These are phyloP conservation scores for Otolemur crassicaudatus DNA, from an alignment of 2,797 vertebrate genomes.

Conservation along the genomic window DNA sequence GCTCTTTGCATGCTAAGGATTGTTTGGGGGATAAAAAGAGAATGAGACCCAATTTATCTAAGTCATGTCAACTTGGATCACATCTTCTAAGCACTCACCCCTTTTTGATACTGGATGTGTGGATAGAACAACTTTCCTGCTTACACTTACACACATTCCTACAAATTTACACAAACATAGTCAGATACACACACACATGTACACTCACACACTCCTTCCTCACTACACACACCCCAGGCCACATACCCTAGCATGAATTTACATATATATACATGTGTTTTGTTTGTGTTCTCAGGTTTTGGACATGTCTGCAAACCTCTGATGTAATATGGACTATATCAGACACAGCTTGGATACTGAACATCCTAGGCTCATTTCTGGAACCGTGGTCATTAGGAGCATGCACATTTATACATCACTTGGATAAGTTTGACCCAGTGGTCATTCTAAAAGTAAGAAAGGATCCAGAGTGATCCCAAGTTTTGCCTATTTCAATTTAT, in stretches of 20 bases:
- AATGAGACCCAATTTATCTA: background rate
- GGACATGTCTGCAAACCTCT: constrained; percentile 86
- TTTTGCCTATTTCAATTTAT: background rate
- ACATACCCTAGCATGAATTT: background rate
- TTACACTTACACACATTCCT: background rate
- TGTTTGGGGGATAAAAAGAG: background rate
- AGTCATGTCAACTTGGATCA: background rate
- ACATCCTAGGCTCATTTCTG: constrained; percentile 86
- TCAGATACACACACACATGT: background rate
- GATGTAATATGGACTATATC: constrained; percentile 89
- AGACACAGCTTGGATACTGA: constrained; percentile 91
- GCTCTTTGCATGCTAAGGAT: background rate
- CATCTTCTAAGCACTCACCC: background rate
- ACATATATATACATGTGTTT: background rate
- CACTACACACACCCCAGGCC: background rate
- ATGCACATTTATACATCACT: constrained; percentile 88
- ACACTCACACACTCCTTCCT: background rate
- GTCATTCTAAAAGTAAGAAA: constrained; percentile 87
- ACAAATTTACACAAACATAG: background rate
- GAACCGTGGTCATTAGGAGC: constrained; percentile 90
- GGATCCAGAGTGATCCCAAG: background rate
- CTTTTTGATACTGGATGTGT: background rate
- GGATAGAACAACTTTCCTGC: background rate
- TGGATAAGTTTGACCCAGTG: constrained; percentile 86
- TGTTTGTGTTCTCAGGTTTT: constrained; percentile 73